Conservation (phyloP, 2,113 vertebrate species). For the Pagrus major region DNA sequence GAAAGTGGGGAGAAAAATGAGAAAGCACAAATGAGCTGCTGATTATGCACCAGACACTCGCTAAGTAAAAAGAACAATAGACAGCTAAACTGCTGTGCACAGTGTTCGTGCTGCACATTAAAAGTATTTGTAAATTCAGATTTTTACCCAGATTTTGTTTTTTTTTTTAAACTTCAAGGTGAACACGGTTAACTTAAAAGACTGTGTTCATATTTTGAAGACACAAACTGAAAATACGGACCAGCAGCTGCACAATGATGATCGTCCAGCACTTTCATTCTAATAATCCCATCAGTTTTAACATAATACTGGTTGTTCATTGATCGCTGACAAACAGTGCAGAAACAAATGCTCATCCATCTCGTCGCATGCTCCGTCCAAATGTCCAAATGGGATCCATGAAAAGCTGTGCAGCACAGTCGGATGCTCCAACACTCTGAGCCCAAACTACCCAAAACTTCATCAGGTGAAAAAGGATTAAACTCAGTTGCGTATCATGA, state of each 20-base stretch:
- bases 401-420: background rate
- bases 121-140: background rate
- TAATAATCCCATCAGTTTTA: background rate
- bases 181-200: background rate
- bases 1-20: background rate
- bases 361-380: background rate
- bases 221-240: background rate
- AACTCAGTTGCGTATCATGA: background rate
- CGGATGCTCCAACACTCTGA: background rate
- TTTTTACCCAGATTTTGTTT: background rate
- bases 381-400: background rate
- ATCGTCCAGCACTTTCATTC: background rate
- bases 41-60: slow-evolving; percentile 9
- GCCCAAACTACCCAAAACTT: background rate
- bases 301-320: background rate
- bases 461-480: background rate
- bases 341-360: background rate
- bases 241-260: background rate
- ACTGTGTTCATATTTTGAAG: background rate
- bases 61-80: background rate
- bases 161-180: background rate
- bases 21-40: background rate
- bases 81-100: background rate
- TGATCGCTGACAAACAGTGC: background rate
- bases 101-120: background rate